Percentiles rank a stretch among this genome's conserved stretches.
These are phyloP conservation scores for Nomada flava DNA, from an alignment of 2,888 invertebrate species.

Conservation along the genomic window DNA sequence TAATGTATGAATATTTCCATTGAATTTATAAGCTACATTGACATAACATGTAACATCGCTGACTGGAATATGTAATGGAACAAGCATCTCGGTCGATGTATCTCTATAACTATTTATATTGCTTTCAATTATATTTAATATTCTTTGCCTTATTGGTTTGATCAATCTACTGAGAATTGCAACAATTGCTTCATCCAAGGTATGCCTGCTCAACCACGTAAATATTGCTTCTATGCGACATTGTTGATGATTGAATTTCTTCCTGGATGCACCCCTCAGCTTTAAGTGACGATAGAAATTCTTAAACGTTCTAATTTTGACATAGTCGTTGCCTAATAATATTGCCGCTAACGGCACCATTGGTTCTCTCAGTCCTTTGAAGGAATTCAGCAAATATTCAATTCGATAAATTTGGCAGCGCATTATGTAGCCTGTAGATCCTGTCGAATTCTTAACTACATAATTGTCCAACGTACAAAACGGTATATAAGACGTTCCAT, in stretches of 20 bases:
- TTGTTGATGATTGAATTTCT: conserved; percentile 87
- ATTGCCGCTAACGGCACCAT: conserved; percentile 92
- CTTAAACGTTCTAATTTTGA: conserved; percentile 88
- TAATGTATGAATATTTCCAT: conserved; percentile 67
- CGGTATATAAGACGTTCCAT: conserved; percentile 93
- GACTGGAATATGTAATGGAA: conserved; percentile 85
- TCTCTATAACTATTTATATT: conserved; percentile 88
- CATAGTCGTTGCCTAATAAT: conserved; percentile 95
- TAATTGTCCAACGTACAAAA: conserved; percentile 88
- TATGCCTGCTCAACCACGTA: conserved; percentile 91
- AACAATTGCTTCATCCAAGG: conserved; percentile 88
- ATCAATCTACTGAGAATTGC: conserved; percentile 88
- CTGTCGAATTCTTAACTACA: conserved; percentile 64
- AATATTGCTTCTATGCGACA: conserved; percentile 89
- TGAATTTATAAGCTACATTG: conserved; percentile 69
- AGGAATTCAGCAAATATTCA: conserved; percentile 88
- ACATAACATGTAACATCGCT: conserved; percentile 52
- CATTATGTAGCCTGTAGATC: conserved; percentile 82
- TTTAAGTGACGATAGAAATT: conserved; percentile 89
- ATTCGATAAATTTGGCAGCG: conserved; percentile 90
- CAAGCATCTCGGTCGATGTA: conserved; percentile 86
- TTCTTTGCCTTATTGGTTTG: conserved; percentile 85
- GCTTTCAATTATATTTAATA: conserved; percentile 87
- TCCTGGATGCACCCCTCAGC: conserved; percentile 84
- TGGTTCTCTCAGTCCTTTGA: conserved; percentile 88